Conservation (phyloP, 2,888 invertebrate species). For the Thysanoteuthis rhombus region DNA sequence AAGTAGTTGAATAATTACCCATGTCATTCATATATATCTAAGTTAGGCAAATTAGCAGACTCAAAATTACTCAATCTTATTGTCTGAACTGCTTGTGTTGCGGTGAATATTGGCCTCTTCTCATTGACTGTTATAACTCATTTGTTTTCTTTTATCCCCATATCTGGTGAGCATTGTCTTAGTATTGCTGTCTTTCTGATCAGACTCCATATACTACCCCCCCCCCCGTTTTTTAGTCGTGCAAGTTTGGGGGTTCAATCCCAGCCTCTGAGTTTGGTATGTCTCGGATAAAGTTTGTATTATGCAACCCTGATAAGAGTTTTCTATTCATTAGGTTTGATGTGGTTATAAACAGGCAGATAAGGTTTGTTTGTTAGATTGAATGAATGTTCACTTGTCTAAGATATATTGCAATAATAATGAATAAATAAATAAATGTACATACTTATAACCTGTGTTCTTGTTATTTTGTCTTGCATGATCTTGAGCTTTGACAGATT, state of each 20-base stretch:
- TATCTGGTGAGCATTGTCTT: not conserved
- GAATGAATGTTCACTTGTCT: not conserved
- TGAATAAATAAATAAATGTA: not conserved
- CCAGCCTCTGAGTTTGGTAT: too few species aligned
- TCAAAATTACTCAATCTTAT: not conserved
- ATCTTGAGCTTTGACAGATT: too few species aligned
- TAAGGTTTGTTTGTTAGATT: not conserved
- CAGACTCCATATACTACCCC: not conserved
- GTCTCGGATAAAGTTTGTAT: too few species aligned
- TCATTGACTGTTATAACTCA: too few species aligned
- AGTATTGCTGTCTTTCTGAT: not conserved
- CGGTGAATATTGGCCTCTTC: too few species aligned
- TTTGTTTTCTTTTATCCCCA: too few species aligned
- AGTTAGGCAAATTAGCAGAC: not conserved
- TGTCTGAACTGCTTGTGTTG: not conserved
- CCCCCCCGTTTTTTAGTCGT: too few species aligned
- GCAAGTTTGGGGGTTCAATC: too few species aligned
- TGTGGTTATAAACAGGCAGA: not conserved
- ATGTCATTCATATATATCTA: too few species aligned
- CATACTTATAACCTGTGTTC: not conserved
- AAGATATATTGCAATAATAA: not conserved
- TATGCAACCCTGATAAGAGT: not conserved
- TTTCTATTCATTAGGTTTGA: not conserved
- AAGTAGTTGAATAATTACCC: too few species aligned
- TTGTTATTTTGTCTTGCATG: not conserved